These are phyloP conservation scores for Sesamia nonagrioides DNA, from an alignment of 1,140 invertebrate species.

Conservation along the genomic window DNA sequence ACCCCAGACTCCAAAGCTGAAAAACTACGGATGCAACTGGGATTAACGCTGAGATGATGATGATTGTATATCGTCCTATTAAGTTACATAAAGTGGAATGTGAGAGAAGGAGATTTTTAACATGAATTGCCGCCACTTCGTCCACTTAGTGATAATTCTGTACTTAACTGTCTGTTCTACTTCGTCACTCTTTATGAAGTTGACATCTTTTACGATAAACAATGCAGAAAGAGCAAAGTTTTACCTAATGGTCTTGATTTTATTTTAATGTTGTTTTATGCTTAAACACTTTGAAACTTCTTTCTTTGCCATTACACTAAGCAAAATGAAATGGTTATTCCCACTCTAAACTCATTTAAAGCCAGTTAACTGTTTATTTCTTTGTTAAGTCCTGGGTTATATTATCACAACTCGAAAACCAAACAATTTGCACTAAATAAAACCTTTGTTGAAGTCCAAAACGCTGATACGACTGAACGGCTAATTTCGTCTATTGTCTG, in stretches of 20 bases:
- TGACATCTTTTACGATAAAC: background rate
- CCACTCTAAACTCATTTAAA: conserved; percentile 5
- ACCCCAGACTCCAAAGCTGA: no score
- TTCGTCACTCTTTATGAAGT: no score
- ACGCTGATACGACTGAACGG: conserved; percentile 43
- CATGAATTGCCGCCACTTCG: no score
- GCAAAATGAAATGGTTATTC: conserved; percentile 7
- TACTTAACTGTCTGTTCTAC: no score
- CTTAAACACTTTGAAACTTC: background rate
- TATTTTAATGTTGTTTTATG: conserved; percentile 9
- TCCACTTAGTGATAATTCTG: no score
- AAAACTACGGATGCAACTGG: no score
- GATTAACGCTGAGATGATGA: no score
- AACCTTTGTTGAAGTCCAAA: conserved; percentile 39
- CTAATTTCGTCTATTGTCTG: conserved; percentile 52
- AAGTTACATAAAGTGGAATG: no score
- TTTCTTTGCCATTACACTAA: background rate
- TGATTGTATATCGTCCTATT: no score
- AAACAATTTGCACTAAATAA: conserved; percentile 48
- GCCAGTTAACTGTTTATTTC: conserved; percentile 16
- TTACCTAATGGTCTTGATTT: conserved; percentile 7
- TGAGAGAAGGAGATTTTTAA: no score
- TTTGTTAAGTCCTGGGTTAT: conserved; percentile 2
- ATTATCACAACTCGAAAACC: conserved; percentile 29
- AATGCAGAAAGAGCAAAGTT: background rate